Evolutionary conservation across 2,113 vertebrate species (phyloP).

Genomic region (Tragelaphus imberbis): DNA sequence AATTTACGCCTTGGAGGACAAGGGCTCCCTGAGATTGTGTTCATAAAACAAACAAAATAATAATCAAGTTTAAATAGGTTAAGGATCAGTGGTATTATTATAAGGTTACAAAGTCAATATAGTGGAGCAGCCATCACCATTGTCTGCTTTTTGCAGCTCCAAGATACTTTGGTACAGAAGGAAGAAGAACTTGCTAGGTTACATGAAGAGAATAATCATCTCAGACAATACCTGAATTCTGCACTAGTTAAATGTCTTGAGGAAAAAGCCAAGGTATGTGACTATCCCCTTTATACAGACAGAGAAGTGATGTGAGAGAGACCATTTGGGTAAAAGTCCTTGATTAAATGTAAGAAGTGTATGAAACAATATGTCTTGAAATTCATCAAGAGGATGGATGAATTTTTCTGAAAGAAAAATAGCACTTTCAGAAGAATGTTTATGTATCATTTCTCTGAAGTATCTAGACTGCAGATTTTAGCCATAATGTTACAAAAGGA

Average conservation of each 20-base stretch:
- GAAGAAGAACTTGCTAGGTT: slow-evolving; percentile 93
- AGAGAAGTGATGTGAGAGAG: neutral
- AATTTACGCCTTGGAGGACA: slow-evolving; percentile 50
- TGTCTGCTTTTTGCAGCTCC: slow-evolving; percentile 85
- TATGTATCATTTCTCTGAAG: neutral
- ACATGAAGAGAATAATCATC: slow-evolving; percentile 93
- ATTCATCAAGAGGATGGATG: neutral
- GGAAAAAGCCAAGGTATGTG: slow-evolving; percentile 88
- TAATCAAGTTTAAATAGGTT: slow-evolving; percentile 63
- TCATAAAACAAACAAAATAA: slow-evolving; percentile 74
- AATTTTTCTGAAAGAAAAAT: neutral
- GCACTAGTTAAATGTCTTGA: slow-evolving; percentile 89
- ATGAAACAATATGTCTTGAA: neutral
- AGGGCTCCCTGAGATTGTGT: slow-evolving; percentile 55
- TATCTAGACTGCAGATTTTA: neutral
- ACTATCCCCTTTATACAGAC: neutral
- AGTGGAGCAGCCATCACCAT: slow-evolving; percentile 42
- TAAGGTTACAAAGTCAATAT: slow-evolving; percentile 79
- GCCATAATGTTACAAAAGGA: neutral
- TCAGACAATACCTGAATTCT: slow-evolving; percentile 91
- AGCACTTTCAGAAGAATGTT: neutral
- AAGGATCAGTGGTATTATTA: slow-evolving; percentile 54
- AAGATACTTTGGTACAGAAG: slow-evolving; percentile 92
- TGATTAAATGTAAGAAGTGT: neutral
- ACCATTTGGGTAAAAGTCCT: neutral